These are phyloP conservation scores for Selene dorsalis DNA, from an alignment of 2,797 vertebrate genomes.

Conservation along the genomic window DNA sequence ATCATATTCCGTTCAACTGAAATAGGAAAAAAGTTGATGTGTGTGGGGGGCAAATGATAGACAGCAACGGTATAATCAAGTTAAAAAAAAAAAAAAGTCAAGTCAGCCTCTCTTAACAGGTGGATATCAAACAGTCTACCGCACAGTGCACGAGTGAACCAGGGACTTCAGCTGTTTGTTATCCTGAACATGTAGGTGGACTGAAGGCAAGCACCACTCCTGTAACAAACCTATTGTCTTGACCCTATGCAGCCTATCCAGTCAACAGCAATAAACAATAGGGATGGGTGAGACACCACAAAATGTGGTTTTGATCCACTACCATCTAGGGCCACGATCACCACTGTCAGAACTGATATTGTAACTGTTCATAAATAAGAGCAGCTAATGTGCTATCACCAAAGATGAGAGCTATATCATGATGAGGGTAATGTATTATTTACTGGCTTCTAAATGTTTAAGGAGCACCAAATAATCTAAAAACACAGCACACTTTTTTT, in stretches of 20 bases:
- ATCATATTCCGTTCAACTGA: slow-evolving; percentile 58
- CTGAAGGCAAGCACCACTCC: fast-evolving
- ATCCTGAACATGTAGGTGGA: background rate
- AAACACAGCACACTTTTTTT: background rate
- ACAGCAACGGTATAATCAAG: background rate
- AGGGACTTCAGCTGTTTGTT: background rate
- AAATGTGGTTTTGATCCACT: background rate
- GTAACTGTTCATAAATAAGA: background rate
- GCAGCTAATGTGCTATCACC: background rate
- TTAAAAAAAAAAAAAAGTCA: background rate
- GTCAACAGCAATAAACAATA: background rate
- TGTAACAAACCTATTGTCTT: background rate
- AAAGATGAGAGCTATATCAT: background rate
- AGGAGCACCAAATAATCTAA: background rate
- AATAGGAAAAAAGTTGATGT: slow-evolving; percentile 55
- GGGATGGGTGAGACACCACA: background rate
- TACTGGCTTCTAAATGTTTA: background rate
- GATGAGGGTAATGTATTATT: background rate
- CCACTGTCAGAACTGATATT: background rate
- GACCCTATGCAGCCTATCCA: background rate
- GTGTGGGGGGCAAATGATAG: slow-evolving; percentile 26
- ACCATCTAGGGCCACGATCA: background rate
- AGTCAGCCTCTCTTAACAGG: background rate
- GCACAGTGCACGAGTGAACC: background rate
- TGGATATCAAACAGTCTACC: background rate